Evolutionary conservation across 1,140 invertebrate species (phyloP).

Genomic region (Drosophila kepulauana): DNA sequence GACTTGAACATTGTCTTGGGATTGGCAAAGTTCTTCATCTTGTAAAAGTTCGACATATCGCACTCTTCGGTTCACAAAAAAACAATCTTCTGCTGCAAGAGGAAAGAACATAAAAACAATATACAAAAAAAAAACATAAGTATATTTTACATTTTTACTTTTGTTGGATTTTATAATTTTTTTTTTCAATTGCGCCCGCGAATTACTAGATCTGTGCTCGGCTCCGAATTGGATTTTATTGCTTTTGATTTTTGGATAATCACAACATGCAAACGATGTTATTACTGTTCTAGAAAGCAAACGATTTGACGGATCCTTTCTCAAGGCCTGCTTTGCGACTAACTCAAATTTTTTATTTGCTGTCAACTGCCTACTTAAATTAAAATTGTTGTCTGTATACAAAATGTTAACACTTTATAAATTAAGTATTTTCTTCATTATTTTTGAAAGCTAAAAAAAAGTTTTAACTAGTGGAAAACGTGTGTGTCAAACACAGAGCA

Average conservation of each 20-base stretch:
- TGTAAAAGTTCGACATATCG: conserved; percentile 61
- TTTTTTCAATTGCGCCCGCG: conserved; percentile 2
- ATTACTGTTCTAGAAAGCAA: conserved; percentile 28
- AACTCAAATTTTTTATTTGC: background rate
- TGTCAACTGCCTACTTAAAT: too few relatives aligned
- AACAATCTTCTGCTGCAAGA: background rate
- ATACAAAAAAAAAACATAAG: too few relatives aligned
- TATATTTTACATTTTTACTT: conserved; percentile 11
- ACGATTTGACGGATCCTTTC: conserved; percentile 15
- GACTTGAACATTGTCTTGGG: conserved; percentile 60
- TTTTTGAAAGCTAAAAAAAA: too few relatives aligned
- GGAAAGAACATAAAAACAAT: too few relatives aligned
- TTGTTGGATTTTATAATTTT: background rate
- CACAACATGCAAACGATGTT: conserved; percentile 43
- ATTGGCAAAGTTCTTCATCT: conserved; percentile 71
- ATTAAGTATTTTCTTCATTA: too few relatives aligned
- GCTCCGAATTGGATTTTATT: conserved; percentile 41
- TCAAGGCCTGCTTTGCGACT: conserved; percentile 2
- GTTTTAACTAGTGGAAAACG: conserved; percentile 9
- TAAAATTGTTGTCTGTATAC: too few relatives aligned
- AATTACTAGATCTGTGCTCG: conserved; percentile 32
- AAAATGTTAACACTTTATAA: too few relatives aligned
- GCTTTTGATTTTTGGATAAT: conserved; percentile 49
- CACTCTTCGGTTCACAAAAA: background rate
- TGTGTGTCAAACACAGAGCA: conserved; percentile 19